Conservation (phyloP, 2,113 vertebrate species). For the Oryzias javanicus region DNA sequence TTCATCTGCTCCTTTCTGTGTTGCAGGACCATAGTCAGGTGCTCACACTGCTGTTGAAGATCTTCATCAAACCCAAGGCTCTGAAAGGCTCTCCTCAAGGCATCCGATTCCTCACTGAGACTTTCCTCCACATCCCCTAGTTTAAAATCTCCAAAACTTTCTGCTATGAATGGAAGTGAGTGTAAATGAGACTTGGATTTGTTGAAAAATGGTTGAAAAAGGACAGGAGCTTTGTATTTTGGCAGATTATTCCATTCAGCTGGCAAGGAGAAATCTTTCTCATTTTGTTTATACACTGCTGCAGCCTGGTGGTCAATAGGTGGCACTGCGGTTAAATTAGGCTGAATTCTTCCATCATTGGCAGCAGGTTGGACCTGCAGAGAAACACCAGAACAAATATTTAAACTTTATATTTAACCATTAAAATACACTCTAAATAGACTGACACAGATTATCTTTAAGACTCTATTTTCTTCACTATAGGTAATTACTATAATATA, state of each 20-base stretch:
- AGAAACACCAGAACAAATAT: conserved; percentile 1
- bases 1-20: conserved; percentile 38
- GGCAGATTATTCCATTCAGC: conserved; percentile 15
- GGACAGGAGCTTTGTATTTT: conserved; percentile 23
- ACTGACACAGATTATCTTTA: not conserved
- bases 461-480: not conserved
- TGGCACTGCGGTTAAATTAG: conserved; percentile 12
- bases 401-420: not conserved
- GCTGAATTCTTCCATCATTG: conserved; percentile 11
- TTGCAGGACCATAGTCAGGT: conserved; percentile 37
- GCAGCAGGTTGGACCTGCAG: conserved; percentile 18
- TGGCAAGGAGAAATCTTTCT: conserved; percentile 5
- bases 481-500: not conserved
- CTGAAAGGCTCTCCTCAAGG: conserved; percentile 38
- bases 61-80: conserved; percentile 44
- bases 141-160: conserved; percentile 32
- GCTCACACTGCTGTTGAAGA: conserved; percentile 45
- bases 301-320: conserved; percentile 22
- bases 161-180: conserved; percentile 15
- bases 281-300: conserved; percentile 42
- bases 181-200: not conserved
- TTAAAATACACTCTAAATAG: not conserved
- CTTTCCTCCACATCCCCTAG: conserved; percentile 16
- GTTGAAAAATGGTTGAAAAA: conserved; percentile 1
- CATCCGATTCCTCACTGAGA: conserved; percentile 33